Conservation (phyloP, 2,888 invertebrate species). For the Hoplodrina blanda region DNA sequence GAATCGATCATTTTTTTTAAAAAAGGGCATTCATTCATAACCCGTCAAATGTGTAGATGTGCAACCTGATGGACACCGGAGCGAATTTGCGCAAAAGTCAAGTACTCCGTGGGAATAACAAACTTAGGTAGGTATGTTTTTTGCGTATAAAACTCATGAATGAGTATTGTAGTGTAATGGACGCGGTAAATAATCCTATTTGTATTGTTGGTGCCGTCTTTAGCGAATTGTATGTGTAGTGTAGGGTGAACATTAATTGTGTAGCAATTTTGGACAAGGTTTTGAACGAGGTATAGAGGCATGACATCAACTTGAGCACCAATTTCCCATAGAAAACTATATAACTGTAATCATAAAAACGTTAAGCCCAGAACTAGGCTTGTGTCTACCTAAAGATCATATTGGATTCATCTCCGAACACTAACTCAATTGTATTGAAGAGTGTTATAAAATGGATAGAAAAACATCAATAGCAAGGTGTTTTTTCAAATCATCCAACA, state of each 20-base stretch:
- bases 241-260: slow-evolving; percentile 66
- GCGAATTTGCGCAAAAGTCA: slow-evolving; percentile 77
- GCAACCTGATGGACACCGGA: slow-evolving; percentile 74
- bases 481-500: no score
- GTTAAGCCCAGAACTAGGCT: no score
- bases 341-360: no score
- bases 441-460: no score
- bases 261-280: no score
- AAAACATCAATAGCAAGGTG: no score
- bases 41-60: slow-evolving; percentile 64
- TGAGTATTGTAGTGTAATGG: slow-evolving; percentile 84
- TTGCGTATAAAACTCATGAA: slow-evolving; percentile 77
- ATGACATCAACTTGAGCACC: no score
- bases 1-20: slow-evolving; percentile 84
- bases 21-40: slow-evolving; percentile 72
- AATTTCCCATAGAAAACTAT: no score
- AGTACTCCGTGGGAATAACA: slow-evolving; percentile 79
- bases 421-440: no score
- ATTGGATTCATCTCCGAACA: no score
- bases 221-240: slow-evolving; percentile 64
- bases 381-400: no score
- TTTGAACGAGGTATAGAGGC: no score
- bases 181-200: slow-evolving; percentile 86
- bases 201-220: slow-evolving; percentile 79
- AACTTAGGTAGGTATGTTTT: slow-evolving; percentile 66